Conservation (phyloP, 2,113 vertebrate genomes). For the Ciconia stormi region DNA sequence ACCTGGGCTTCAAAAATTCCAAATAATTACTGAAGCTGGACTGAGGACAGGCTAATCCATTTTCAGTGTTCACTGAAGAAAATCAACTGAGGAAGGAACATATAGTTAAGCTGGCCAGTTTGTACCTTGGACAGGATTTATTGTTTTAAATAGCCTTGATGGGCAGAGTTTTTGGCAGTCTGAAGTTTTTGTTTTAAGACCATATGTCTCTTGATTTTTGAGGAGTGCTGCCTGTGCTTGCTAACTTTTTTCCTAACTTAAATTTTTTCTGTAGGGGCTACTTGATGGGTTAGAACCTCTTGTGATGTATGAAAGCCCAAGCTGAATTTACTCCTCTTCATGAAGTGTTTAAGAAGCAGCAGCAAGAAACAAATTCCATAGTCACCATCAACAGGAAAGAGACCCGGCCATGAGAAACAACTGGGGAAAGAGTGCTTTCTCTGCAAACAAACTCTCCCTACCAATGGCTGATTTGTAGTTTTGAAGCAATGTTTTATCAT, state of each 20-base stretch:
- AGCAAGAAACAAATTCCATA: background rate
- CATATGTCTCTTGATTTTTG: background rate
- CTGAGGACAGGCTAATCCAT: background rate
- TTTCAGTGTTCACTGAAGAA: background rate
- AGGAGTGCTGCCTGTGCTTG: background rate
- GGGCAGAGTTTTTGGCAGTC: background rate
- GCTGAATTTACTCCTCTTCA: conserved; percentile 47
- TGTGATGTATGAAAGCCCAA: background rate
- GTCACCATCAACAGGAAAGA: background rate
- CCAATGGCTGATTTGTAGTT: background rate
- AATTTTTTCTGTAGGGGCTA: conserved; percentile 84
- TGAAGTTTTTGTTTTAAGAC: background rate
- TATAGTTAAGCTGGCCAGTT: background rate
- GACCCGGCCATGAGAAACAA: background rate
- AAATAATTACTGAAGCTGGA: background rate
- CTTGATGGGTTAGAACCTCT: conserved; percentile 86
- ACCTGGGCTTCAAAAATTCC: background rate
- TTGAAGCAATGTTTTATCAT: background rate
- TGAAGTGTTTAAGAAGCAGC: conserved; percentile 24
- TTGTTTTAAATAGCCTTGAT: background rate
- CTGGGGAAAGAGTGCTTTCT: background rate
- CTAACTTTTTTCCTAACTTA: background rate
- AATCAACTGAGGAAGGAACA: background rate
- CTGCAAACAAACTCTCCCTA: background rate
- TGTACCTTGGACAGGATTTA: background rate